Percentiles rank a stretch among this genome's conserved stretches.
phyloP scores from a whole-genome alignment of 2,888 invertebrate species.

The Hirtodrosophila histrioides region DNA sequence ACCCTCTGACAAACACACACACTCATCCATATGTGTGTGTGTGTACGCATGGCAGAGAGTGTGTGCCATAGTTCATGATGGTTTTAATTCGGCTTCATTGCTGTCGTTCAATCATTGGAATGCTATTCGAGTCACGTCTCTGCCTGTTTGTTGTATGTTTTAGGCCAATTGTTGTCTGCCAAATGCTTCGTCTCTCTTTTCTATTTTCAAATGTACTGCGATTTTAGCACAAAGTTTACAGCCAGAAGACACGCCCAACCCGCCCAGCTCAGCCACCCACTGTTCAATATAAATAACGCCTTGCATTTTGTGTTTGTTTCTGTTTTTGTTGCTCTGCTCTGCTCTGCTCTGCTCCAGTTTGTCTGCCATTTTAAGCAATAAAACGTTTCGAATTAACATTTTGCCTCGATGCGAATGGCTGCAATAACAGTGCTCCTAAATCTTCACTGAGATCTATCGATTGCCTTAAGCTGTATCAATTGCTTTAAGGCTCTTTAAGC shows the following conservation, averaged over 20 bases:
- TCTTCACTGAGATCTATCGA: neutral
- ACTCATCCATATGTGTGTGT: neutral
- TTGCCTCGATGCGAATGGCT: constrained; percentile 8
- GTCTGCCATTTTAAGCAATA: constrained; percentile 36
- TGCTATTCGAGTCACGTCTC: constrained; percentile 74
- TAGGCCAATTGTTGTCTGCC: constrained; percentile 59
- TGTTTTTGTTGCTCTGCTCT: too few species aligned
- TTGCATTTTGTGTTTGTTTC: constrained; percentile 32
- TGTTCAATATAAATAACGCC: constrained; percentile 37
- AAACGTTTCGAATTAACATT: constrained; percentile 56
- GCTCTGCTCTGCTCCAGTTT: constrained; percentile 26
- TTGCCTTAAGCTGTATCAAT: neutral
- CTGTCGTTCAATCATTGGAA: constrained; percentile 73
- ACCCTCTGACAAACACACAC: constrained; percentile 3
- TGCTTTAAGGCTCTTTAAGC: too few species aligned
- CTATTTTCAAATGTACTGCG: constrained; percentile 11
- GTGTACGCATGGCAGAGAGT: constrained; percentile 1
- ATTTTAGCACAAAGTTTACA: constrained; percentile 42
- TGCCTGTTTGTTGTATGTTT: constrained; percentile 61
- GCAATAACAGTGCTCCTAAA: too few species aligned
- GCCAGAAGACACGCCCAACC: constrained; percentile 34
- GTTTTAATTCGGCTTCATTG: constrained; percentile 62
- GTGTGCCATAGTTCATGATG: constrained; percentile 59
- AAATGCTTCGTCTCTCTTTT: constrained; percentile 18
- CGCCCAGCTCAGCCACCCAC: neutral